Conservation (phyloP, 1,140 invertebrate genomes). For the Drosophila teissieri region DNA sequence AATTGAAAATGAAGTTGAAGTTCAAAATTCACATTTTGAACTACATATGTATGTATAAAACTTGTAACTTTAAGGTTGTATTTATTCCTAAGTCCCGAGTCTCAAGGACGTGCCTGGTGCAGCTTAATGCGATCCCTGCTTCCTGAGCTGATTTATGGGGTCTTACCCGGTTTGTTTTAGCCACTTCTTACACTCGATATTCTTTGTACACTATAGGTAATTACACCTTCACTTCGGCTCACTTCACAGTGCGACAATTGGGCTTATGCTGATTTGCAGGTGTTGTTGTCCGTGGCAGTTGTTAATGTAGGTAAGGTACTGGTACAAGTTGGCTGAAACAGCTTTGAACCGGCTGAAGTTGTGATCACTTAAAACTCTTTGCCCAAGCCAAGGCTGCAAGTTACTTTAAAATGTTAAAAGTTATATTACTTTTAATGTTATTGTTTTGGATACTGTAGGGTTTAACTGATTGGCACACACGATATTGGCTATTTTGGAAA, state of each 20-base stretch:
- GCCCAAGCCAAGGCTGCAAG: conserved; percentile 37
- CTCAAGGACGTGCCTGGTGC: background rate
- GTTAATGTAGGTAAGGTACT: conserved; percentile 17
- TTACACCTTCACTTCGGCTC: conserved; percentile 17
- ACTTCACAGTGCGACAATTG: conserved; percentile 33
- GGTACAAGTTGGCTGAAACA: conserved; percentile 37
- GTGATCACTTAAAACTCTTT: conserved; percentile 38
- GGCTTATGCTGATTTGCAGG: conserved; percentile 41
- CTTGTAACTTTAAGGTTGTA: background rate
- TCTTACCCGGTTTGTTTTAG: conserved; percentile 42
- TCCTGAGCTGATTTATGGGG: background rate
- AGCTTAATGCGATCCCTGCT: background rate
- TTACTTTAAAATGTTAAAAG: conserved; percentile 24
- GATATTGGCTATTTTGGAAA: conserved; percentile 21
- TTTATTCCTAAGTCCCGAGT: background rate
- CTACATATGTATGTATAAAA: too few relatives aligned
- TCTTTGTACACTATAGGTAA: conserved; percentile 7
- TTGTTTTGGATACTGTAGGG: conserved; percentile 13
- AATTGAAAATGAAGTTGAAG: too few relatives aligned
- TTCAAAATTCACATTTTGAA: too few relatives aligned
- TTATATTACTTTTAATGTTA: conserved; percentile 15
- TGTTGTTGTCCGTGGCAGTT: conserved; percentile 14
- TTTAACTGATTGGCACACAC: conserved; percentile 30
- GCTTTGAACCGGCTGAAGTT: conserved; percentile 53
- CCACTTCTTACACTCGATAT: conserved; percentile 2